A percentile compares a stretch with the other conserved stretches of the same genome.
phyloP scores from a whole-genome alignment of 2,113 vertebrate genomes.

The Ptilonorhynchus violaceus region DNA sequence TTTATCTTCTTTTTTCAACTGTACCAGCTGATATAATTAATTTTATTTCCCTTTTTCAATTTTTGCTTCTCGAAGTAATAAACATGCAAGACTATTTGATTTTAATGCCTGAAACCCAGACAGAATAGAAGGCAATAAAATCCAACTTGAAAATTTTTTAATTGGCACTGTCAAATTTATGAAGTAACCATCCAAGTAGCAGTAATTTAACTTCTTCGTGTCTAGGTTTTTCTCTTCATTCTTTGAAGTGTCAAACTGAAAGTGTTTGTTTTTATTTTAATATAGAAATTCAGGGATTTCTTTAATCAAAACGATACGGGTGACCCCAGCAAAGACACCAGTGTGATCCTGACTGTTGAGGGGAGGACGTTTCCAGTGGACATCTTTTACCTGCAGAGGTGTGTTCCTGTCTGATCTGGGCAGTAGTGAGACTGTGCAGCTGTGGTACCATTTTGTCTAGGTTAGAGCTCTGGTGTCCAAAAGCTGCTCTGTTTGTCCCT shows the following conservation, averaged over 20 bases:
- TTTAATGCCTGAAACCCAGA: not conserved
- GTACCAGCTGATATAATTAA: not conserved
- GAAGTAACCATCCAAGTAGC: not conserved
- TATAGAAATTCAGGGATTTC: slow-evolving; percentile 95
- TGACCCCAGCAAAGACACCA: slow-evolving; percentile 91
- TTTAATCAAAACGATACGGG: slow-evolving; percentile 93
- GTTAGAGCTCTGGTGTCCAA: not conserved
- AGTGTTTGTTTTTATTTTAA: not conserved
- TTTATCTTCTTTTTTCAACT: not conserved
- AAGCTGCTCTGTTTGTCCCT: not conserved
- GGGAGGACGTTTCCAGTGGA: slow-evolving; percentile 95
- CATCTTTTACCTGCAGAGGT: slow-evolving; percentile 97
- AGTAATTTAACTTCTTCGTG: not conserved
- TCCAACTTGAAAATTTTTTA: not conserved
- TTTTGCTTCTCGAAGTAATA: not conserved
- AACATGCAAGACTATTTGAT: not conserved
- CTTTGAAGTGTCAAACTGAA: not conserved
- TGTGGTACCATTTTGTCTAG: not conserved
- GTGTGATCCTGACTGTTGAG: slow-evolving; percentile 92
- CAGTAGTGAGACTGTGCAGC: not conserved
- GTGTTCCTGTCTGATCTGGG: slow-evolving; percentile 29
- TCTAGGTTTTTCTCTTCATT: not conserved
- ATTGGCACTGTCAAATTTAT: not conserved
- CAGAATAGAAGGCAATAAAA: not conserved
- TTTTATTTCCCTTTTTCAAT: not conserved